Percentiles rank a stretch among this genome's conserved stretches.
These are phyloP conservation scores for Talpa occidentalis DNA, from an alignment of 2,113 vertebrate species.

Conservation along the genomic window DNA sequence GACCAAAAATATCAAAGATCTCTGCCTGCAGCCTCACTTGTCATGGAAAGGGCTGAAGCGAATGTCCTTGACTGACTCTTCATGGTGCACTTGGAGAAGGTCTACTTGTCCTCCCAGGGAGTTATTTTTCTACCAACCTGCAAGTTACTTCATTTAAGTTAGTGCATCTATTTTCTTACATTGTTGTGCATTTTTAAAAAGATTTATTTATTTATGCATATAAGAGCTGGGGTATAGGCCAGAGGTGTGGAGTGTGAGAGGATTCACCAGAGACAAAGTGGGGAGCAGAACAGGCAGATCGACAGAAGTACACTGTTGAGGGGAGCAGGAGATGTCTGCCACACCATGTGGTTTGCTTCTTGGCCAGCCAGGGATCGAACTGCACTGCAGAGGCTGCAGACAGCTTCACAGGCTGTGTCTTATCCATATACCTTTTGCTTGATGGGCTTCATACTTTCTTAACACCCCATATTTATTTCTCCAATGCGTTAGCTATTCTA, in stretches of 20 bases:
- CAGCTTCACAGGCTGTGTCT: too few relatives aligned
- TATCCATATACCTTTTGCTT: background rate
- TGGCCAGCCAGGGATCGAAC: too few relatives aligned
- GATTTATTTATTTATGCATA: background rate
- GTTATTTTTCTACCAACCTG: background rate
- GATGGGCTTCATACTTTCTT: background rate
- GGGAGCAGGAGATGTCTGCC: too few relatives aligned
- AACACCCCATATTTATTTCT: background rate
- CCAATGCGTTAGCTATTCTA: background rate
- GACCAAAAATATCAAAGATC: background rate
- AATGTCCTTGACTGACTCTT: background rate
- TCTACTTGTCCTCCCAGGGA: background rate
- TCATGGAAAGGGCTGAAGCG: background rate
- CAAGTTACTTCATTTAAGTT: background rate
- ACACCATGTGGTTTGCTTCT: too few relatives aligned
- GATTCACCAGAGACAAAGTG: too few relatives aligned
- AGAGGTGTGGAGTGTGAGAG: too few relatives aligned
- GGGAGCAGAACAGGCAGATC: too few relatives aligned
- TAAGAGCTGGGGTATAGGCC: too few relatives aligned
- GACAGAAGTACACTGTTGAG: too few relatives aligned
- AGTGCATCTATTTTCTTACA: background rate
- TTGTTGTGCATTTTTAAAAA: background rate
- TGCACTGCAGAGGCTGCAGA: too few relatives aligned
- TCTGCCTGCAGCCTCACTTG: background rate
- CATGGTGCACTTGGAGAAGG: fast-evolving